Percentiles rank a stretch among this genome's conserved stretches.
Conservation (phyloP, 2,888 invertebrate genomes). For the Uloborus plumipes region DNA sequence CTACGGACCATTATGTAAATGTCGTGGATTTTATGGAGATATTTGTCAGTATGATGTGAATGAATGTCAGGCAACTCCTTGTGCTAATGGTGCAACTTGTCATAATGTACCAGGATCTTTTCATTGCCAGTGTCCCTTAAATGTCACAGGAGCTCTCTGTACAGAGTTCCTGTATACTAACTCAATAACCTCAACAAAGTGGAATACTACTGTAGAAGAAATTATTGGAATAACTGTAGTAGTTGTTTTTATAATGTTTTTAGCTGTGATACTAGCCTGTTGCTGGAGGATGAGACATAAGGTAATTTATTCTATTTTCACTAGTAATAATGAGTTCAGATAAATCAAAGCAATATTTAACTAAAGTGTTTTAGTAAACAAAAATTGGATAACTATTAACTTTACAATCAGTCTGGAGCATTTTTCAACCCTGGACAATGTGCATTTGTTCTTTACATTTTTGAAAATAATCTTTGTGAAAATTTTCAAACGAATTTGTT, state of each 20-base stretch:
- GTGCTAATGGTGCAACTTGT: slow-evolving; percentile 91
- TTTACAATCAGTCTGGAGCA: too few species aligned
- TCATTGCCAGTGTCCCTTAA: slow-evolving; percentile 74
- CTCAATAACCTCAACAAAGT: slow-evolving; percentile 76
- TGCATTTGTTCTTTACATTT: too few species aligned
- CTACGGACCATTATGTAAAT: slow-evolving; percentile 84
- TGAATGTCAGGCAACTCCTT: slow-evolving; percentile 86
- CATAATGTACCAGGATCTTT: slow-evolving; percentile 76
- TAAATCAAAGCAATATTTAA: too few species aligned
- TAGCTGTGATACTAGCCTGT: slow-evolving; percentile 74
- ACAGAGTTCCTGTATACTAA: slow-evolving; percentile 65
- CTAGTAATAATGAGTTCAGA: too few species aligned
- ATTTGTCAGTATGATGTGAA: slow-evolving; percentile 86
- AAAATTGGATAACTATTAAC: too few species aligned
- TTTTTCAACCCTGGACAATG: too few species aligned
- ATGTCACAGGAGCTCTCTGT: slow-evolving; percentile 70
- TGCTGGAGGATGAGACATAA: slow-evolving; percentile 69
- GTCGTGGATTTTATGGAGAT: slow-evolving; percentile 84
- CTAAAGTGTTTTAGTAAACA: too few species aligned
- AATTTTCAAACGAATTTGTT: too few species aligned
- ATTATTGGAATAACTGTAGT: slow-evolving; percentile 72
- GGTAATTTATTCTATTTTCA: slow-evolving; percentile 15
- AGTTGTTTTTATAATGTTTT: slow-evolving; percentile 75
- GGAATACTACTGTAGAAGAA: slow-evolving; percentile 78
- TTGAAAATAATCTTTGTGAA: too few species aligned